Evolutionary conservation across 2,113 vertebrate species (phyloP), one percentile per base, ranked within the genome.

Genomic region (Chamaetylas fuelleborni): DNA sequence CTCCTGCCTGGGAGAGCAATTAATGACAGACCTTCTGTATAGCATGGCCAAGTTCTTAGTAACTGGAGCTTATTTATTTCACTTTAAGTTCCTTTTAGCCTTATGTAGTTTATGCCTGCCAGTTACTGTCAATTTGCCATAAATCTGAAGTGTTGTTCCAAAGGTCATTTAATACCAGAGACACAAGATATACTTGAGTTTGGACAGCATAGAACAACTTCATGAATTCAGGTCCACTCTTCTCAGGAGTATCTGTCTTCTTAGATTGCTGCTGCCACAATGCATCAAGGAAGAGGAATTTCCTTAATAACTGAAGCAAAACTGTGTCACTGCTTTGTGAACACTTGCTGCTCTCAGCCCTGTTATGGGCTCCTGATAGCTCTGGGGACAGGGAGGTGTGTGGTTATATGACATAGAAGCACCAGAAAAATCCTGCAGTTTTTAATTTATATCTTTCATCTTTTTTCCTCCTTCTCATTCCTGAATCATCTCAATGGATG

Each of bases 91-190:
- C 36, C 51, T 88, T 69, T 88, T 36, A 92, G 31, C 50, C 16
- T 77, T 65, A 26, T 26, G 51, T 28, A 54, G 42, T 73, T 93
- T 73, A 70, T 78, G 40, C 14, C 47, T 64, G 34, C 69, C 36
- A 17, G 43, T 83, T 72, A 62, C 23, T 77, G 77, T 81, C 73
- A 85, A 2, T 79, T 74, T 79, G 65, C 25, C 70, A 70, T 64
- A 79, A 85, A 92, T 51, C 40, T 72, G 43, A 93, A 90, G n/a
- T 48, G 38, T 40, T 76, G 33, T 60, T 88, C 48, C 72, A 60
- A 87, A 94, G 73, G 70, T 91, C 48, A 36, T 72, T 94, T 90
- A 85, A 90, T 90, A 91, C n/a, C 61, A 87, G 71, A 84, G 78
- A 56, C 36, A 72, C 64, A 51, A 81, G 89, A 87, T 82, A 71